phyloP scores from a whole-genome alignment of 2,888 invertebrate species.

The Parthenolecanium corni region DNA sequence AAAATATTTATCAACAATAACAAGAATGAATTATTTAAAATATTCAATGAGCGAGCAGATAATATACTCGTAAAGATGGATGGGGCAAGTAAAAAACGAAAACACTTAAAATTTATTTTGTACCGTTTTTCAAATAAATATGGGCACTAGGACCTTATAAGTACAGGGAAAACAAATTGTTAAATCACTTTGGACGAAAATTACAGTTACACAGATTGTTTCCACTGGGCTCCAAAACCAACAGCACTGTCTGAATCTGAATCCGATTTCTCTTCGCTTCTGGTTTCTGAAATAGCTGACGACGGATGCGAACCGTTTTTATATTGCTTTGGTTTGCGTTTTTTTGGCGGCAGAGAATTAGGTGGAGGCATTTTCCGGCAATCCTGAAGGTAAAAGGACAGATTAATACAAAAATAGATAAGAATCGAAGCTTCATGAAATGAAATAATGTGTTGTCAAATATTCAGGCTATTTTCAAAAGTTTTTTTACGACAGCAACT shows the following conservation, averaged over 20 bases:
- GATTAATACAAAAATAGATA: background rate
- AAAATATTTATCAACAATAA: too few relatives aligned
- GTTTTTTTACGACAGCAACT: too few relatives aligned
- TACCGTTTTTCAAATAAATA: too few relatives aligned
- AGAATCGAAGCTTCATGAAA: background rate
- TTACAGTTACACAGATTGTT: constrained; percentile 33
- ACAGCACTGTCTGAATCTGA: constrained; percentile 81
- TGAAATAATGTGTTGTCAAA: background rate
- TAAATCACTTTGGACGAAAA: too few relatives aligned
- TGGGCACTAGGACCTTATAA: too few relatives aligned
- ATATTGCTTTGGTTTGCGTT: constrained; percentile 53
- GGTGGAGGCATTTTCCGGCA: constrained; percentile 63
- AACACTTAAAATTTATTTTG: too few relatives aligned
- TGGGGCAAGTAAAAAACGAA: too few relatives aligned
- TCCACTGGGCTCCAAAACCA: constrained; percentile 71
- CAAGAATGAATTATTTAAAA: too few relatives aligned
- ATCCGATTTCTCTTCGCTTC: constrained; percentile 40
- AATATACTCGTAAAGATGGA: too few relatives aligned
- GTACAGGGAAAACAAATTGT: too few relatives aligned
- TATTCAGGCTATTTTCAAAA: too few relatives aligned
- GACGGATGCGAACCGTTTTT: constrained; percentile 37
- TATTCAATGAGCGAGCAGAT: too few relatives aligned
- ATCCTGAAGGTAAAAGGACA: constrained; percentile 39
- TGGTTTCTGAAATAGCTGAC: constrained; percentile 28
- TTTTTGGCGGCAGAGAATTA: constrained; percentile 53